Evolutionary conservation across 2,113 vertebrate genomes (phyloP), one percentile per base, ranked within the genome.

Genomic region (Strix aluco): DNA sequence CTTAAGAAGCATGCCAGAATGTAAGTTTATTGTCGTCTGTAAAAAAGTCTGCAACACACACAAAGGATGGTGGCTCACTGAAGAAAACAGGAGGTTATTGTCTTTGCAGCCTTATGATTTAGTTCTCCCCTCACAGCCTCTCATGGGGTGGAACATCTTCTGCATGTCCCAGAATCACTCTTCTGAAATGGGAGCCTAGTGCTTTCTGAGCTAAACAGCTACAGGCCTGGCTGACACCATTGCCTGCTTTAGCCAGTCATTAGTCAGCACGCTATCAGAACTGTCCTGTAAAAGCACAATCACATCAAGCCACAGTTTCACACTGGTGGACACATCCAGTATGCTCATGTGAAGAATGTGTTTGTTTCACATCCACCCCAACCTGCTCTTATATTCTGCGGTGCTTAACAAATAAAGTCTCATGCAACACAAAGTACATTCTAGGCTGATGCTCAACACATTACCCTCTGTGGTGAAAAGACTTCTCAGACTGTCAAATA

Each of bases 401-500:
- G n/a, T 21, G 23, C 62, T 77, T 73, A 80, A 11, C 15, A 92
- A 87, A 89, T 46, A 84, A 93, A 94, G 32, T 13, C 23, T 73
- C 21, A 3, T n/a, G 32, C 27, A 91, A 66, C 18, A 29, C 18
- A 66, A 62, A 77, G 20, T 38, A 69, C 18, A 10, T 15, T 58
- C n/a, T 22, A 82, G 21, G 38, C 18, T 66, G 86, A 82, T 77
- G 71, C 23, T 80, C 42, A 80, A 12, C 70, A 42, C 70, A 27
- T 71, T 78, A 54, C 32, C 17, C 22, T 88, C 38, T 84, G 70
- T 70, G 86, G 93, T 88, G 83, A 97, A 94, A 97, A 89, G 52
- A 10, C 93, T 97, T 93, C 92, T 97, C 93, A 86, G 34, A 30
- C n/a, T 96, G 91, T 95, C 94, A 97, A 94, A 95, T 97, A 96